phyloP scores from a whole-genome alignment of 2,888 invertebrate species.

The Brassicogethes aeneus region DNA sequence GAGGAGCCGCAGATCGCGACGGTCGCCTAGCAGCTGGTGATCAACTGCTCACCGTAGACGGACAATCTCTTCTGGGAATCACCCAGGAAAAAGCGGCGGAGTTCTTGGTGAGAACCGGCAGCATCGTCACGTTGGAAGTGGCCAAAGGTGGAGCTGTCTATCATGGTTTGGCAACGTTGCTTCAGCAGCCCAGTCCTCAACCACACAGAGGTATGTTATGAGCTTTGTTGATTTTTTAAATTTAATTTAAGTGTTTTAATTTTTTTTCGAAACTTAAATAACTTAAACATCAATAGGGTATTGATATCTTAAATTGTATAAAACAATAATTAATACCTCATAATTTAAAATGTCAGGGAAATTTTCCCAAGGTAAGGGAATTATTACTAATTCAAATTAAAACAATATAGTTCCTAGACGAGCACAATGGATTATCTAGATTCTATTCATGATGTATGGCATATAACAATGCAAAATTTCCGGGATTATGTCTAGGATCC shows the following conservation, averaged over 20 bases:
- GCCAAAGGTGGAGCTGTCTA: conserved; percentile 97
- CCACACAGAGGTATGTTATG: conserved; percentile 62
- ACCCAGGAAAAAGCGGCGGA: conserved; percentile 89
- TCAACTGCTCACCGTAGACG: conserved; percentile 93
- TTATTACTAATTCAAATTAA: no score
- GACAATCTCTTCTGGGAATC: conserved; percentile 67
- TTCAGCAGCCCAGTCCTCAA: conserved; percentile 84
- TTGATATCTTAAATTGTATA: no score
- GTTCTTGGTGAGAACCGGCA: conserved; percentile 88
- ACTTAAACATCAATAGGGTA: neutral
- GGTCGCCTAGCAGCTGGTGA: conserved; percentile 94
- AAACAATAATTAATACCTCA: no score
- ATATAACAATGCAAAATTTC: no score
- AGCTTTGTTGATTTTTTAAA: neutral
- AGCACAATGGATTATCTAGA: no score
- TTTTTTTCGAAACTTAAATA: neutral
- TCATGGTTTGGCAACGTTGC: conserved; percentile 87
- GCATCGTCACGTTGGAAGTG: conserved; percentile 88
- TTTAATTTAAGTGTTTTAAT: conserved; percentile 1
- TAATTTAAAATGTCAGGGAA: no score
- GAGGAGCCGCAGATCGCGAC: conserved; percentile 86
- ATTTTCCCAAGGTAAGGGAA: no score
- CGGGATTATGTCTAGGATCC: no score
- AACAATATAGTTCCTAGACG: no score
- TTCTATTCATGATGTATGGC: no score